A percentile compares a stretch with the other conserved stretches of the same genome.
Evolutionary conservation across 2,888 invertebrate genomes (phyloP).

Genomic region (Nebria brevicollis): DNA sequence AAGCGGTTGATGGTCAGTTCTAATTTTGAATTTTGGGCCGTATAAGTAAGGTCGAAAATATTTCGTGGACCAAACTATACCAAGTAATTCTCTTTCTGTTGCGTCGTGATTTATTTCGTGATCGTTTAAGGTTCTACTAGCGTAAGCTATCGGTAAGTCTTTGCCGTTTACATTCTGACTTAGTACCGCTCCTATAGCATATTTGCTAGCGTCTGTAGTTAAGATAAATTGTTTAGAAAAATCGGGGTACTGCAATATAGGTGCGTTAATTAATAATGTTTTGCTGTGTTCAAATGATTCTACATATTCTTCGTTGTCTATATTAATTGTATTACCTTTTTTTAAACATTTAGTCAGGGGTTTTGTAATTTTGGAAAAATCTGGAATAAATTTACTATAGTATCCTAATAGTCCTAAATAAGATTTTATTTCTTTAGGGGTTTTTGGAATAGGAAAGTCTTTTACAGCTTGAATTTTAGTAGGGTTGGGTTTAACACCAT

Average conservation of each 20-base stretch:
- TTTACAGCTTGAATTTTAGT: too few relatives aligned
- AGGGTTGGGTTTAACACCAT: too few relatives aligned
- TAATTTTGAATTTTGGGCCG: slow-evolving; percentile 16
- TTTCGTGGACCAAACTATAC: background rate
- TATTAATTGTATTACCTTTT: background rate
- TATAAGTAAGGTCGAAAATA: slow-evolving; percentile 22
- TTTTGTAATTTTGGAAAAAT: too few relatives aligned
- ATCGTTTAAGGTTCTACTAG: slow-evolving; percentile 51
- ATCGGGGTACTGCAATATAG: background rate
- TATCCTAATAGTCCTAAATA: too few relatives aligned
- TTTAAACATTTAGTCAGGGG: too few relatives aligned
- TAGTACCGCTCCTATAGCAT: slow-evolving; percentile 53
- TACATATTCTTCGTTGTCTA: background rate
- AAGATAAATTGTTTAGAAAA: too few relatives aligned
- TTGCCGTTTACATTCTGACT: slow-evolving; percentile 52
- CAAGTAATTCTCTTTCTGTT: slow-evolving; percentile 56
- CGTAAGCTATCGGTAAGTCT: slow-evolving; percentile 53
- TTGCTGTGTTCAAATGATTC: slow-evolving; percentile 4
- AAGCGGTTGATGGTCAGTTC: background rate
- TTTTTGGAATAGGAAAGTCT: too few relatives aligned
- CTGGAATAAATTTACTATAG: too few relatives aligned
- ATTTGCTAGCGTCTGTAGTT: too few relatives aligned
- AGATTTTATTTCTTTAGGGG: too few relatives aligned
- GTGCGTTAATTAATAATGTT: background rate
- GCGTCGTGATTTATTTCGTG: slow-evolving; percentile 53